A percentile compares a stretch with the other conserved stretches of the same genome.
Evolutionary conservation across 2,888 invertebrate species (phyloP).

Genomic region (Drosophila villosipedis): DNA sequence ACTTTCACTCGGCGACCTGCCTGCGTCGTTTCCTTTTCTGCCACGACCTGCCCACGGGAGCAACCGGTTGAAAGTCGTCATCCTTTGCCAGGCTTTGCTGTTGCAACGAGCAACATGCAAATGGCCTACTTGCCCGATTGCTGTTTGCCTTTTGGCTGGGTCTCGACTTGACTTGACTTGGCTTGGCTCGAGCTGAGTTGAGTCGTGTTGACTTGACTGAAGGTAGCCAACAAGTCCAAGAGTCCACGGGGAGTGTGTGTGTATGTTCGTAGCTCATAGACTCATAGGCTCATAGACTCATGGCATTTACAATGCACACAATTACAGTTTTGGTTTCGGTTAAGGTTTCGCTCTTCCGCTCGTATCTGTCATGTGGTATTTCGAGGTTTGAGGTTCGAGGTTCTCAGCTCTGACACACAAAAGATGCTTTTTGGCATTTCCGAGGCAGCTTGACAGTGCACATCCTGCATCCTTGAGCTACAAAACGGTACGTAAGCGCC

Average conservation of each 20-base stretch:
- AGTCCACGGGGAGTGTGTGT: neutral
- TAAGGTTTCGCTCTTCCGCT: conserved; percentile 30
- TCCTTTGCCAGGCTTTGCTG: conserved; percentile 20
- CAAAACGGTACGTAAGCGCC: conserved; percentile 52
- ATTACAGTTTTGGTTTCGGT: conserved; percentile 23
- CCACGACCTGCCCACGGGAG: conserved; percentile 51
- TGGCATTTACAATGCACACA: conserved; percentile 22
- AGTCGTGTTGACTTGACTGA: conserved; percentile 41
- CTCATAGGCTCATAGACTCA: no score
- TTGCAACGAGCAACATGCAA: conserved; percentile 47
- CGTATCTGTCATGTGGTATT: neutral
- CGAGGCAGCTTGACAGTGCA: conserved; percentile 53
- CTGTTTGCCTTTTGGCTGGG: conserved; percentile 28
- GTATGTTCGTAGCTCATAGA: neutral
- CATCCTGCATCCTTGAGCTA: conserved; percentile 77
- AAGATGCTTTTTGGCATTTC: conserved; percentile 44
- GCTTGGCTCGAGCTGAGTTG: conserved; percentile 40
- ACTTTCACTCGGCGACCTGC: conserved; percentile 57
- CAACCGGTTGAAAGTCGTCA: conserved; percentile 67
- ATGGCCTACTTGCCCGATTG: conserved; percentile 72
- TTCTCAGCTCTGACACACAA: conserved; percentile 28
- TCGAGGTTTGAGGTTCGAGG: conserved; percentile 46
- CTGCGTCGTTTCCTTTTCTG: neutral
- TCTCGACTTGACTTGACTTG: conserved; percentile 49
- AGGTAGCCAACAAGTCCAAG: conserved; percentile 47